A percentile compares a stretch with the other conserved stretches of the same genome.
These are phyloP conservation scores for Myopa tessellatipennis DNA, from an alignment of 2,888 invertebrate genomes.

Conservation along the genomic window DNA sequence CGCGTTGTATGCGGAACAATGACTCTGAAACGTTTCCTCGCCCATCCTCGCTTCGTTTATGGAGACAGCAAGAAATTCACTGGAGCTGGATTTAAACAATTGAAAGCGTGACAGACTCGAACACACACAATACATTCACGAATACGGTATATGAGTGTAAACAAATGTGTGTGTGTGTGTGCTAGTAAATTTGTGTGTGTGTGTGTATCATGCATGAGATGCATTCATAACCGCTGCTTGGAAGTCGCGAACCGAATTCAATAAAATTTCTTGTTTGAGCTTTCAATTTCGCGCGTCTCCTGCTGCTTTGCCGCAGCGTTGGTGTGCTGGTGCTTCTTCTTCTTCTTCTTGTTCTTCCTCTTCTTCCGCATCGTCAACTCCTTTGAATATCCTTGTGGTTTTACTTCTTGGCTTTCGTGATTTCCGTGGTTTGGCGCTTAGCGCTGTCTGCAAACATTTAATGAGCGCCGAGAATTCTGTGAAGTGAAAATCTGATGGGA, in stretches of 20 bases:
- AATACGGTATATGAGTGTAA: background rate
- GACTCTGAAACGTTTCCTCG: background rate
- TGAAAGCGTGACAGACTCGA: background rate
- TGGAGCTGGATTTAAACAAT: no score
- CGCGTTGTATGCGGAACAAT: background rate
- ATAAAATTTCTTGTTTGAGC: conserved; percentile 34
- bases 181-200: background rate
- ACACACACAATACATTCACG: background rate
- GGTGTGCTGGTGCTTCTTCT: background rate
- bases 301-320: background rate
- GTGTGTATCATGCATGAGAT: background rate
- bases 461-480: no score
- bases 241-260: conserved; percentile 30
- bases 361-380: background rate
- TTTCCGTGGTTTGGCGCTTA: no score
- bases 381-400: background rate
- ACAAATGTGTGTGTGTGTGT: background rate
- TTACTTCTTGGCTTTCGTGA: no score
- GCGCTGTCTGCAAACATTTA: no score
- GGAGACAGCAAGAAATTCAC: no score
- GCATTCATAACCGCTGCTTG: conserved; percentile 19
- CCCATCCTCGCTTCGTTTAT: no score
- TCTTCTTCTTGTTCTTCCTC: background rate
- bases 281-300: conserved; percentile 19
- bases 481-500: no score